Evolutionary conservation across 2,113 vertebrate genomes (phyloP).

Genomic region (Morone chrysops): DNA sequence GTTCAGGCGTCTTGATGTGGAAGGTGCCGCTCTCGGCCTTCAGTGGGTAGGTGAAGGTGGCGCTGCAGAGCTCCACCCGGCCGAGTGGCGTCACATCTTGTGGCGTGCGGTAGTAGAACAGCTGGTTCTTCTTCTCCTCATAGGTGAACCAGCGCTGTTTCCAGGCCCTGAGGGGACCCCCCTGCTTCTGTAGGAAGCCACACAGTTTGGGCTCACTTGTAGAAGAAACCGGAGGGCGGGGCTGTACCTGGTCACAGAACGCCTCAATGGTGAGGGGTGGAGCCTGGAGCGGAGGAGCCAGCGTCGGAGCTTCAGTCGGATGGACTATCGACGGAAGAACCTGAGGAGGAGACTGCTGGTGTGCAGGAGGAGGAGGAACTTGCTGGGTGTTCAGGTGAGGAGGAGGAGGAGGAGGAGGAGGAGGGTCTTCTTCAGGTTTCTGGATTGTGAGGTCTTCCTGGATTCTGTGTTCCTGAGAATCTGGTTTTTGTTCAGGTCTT

Average conservation of each 20-base stretch:
- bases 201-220: constrained; percentile 84
- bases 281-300: neutral
- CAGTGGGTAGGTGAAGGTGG: constrained; percentile 88
- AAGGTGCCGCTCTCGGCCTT: constrained; percentile 90
- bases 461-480: neutral
- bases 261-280: constrained; percentile 32
- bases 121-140: constrained; percentile 88
- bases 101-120: constrained; percentile 91
- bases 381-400: neutral
- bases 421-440: neutral
- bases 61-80: constrained; percentile 85
- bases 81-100: constrained; percentile 91
- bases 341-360: neutral
- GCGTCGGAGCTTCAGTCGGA: neutral
- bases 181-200: constrained; percentile 93
- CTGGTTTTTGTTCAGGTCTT: neutral
- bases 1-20: constrained; percentile 90
- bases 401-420: neutral
- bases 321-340: neutral
- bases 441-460: neutral
- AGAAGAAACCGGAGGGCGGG: neutral
- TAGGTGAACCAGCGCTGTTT: constrained; percentile 96
- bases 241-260: constrained; percentile 15
- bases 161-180: constrained; percentile 91
- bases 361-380: neutral